A percentile compares a stretch with the other conserved stretches of the same genome.
Evolutionary conservation across 2,113 vertebrate genomes (phyloP).

Genomic region (pig (Sus scrofa)): T2T-Sscrofa CM000816.6:43189501-43190000

Average conservation of each 20-base stretch:
- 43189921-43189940: neutral
- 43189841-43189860: neutral
- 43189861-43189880: neutral
- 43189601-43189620: neutral
- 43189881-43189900: neutral
- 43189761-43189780: neutral
- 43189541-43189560: neutral
- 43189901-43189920: conserved; percentile 18
- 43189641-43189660: neutral
- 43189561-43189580: neutral
- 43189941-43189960: neutral
- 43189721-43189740: conserved; percentile 20
- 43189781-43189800: neutral
- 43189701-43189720: neutral
- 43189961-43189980: neutral
- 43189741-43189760: neutral
- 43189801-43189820: neutral
- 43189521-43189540: neutral
- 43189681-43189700: neutral
- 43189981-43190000: neutral
- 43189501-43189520: neutral
- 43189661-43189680: neutral
- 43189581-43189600: neutral
- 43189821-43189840: neutral
- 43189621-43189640: neutral